Percentiles rank a stretch among this genome's conserved stretches.
Evolutionary conservation across 2,797 vertebrate genomes (phyloP).

Genomic region (Notoglanidium macrostoma): DNA sequence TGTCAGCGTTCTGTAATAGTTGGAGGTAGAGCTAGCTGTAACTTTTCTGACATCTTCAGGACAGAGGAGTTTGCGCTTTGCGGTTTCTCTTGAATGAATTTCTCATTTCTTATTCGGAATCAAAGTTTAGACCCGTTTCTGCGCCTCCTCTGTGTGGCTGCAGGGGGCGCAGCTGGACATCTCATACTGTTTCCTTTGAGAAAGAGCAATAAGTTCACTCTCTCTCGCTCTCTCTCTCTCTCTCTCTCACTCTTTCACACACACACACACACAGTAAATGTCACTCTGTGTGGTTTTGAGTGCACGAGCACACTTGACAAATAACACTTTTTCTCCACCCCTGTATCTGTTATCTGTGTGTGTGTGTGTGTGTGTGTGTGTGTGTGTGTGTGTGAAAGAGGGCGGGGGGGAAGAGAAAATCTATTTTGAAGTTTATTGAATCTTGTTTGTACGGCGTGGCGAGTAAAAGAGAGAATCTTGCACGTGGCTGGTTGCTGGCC

Average conservation of each 20-base stretch:
- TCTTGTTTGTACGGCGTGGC: background rate
- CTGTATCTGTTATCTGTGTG: background rate
- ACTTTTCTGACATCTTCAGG: background rate
- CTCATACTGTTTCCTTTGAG: background rate
- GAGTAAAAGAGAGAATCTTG: background rate
- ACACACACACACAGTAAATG: background rate
- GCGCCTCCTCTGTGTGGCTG: background rate
- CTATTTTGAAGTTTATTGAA: background rate
- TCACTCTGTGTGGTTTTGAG: constrained; percentile 10
- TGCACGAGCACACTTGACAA: constrained; percentile 16
- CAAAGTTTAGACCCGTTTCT: background rate
- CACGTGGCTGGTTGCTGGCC: background rate
- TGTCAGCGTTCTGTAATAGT: background rate
- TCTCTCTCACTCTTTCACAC: background rate
- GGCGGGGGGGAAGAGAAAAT: background rate
- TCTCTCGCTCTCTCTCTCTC: background rate
- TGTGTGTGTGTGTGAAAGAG: background rate
- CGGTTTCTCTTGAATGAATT: background rate
- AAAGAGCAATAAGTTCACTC: background rate
- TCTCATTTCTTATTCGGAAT: background rate
- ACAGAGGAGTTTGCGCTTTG: background rate
- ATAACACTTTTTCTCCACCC: background rate
- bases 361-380: background rate
- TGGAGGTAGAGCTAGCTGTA: background rate
- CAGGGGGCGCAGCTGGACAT: constrained; percentile 1